A percentile compares a stretch with the other conserved stretches of the same genome.
Conservation (phyloP, 2,888 invertebrate genomes). For the Hipparchia sbordonii region DNA sequence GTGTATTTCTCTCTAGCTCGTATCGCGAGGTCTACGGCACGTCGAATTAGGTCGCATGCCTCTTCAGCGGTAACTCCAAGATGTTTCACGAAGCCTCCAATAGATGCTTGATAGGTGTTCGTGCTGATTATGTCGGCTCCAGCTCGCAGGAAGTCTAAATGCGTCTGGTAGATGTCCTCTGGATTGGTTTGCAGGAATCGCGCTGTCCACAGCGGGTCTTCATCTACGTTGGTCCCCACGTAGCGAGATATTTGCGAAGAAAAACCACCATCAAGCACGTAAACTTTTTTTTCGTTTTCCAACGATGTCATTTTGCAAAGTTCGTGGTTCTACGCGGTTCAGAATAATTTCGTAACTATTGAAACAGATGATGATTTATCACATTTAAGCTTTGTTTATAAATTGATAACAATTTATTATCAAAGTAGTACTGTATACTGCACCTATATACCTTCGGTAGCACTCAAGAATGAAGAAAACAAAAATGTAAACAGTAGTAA, state of each 20-base stretch:
- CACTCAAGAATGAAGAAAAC: background rate
- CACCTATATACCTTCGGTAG: background rate
- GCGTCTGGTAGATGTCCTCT: slow-evolving; percentile 88
- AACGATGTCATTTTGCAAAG: slow-evolving; percentile 33
- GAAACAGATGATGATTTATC: background rate
- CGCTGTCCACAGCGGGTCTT: slow-evolving; percentile 95
- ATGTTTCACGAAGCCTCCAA: slow-evolving; percentile 88
- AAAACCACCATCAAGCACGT: slow-evolving; percentile 88
- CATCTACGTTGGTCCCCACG: slow-evolving; percentile 87
- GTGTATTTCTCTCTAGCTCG: slow-evolving; percentile 85
- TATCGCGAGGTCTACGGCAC: slow-evolving; percentile 88
- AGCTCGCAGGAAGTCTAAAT: slow-evolving; percentile 90
- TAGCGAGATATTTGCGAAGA: slow-evolving; percentile 89
- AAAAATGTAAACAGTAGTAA: background rate
- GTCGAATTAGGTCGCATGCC: slow-evolving; percentile 86
- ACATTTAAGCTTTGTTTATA: slow-evolving; percentile 7
- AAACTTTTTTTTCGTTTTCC: slow-evolving; percentile 46
- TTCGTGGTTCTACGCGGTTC: background rate
- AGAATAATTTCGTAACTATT: background rate
- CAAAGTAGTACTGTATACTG: too few species aligned
- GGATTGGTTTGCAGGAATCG: slow-evolving; percentile 90
- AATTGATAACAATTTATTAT: background rate
- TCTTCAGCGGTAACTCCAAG: slow-evolving; percentile 86
- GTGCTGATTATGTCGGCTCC: slow-evolving; percentile 95
- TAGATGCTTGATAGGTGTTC: slow-evolving; percentile 94